phyloP scores from a whole-genome alignment of 2,888 invertebrate species.

The Tenthredo mesomela region DNA sequence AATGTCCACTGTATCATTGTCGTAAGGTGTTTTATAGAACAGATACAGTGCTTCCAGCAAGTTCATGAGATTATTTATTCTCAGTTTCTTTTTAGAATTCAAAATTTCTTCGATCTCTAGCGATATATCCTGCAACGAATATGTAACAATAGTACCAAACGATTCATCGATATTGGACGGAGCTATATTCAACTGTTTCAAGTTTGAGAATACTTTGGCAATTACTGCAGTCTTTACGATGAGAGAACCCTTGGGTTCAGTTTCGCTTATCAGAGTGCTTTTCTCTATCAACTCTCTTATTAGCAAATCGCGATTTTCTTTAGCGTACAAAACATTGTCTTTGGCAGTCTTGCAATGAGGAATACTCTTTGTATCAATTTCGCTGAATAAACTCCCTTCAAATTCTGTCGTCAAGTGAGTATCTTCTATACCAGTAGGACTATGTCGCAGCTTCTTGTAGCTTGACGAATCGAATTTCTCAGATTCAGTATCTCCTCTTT shows the following conservation, averaged over 20 bases:
- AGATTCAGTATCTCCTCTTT: neutral
- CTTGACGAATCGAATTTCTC: slow-evolving; percentile 40
- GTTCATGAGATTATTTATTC: slow-evolving; percentile 57
- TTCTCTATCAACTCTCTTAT: slow-evolving; percentile 58
- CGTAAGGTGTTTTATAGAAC: slow-evolving; percentile 63
- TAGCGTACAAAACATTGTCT: slow-evolving; percentile 54
- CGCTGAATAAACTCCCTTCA: slow-evolving; percentile 59
- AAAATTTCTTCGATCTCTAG: slow-evolving; percentile 59
- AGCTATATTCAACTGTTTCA: slow-evolving; percentile 64
- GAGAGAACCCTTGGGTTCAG: slow-evolving; percentile 57
- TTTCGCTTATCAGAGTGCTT: slow-evolving; percentile 50
- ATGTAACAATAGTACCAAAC: slow-evolving; percentile 54
- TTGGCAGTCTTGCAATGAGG: neutral
- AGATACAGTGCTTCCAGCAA: slow-evolving; percentile 63
- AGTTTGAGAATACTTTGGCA: slow-evolving; percentile 66
- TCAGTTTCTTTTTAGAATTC: slow-evolving; percentile 54
- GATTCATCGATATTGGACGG: slow-evolving; percentile 49
- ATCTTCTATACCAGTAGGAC: slow-evolving; percentile 65
- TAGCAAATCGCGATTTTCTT: slow-evolving; percentile 59
- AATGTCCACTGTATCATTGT: slow-evolving; percentile 60
- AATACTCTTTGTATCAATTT: slow-evolving; percentile 43
- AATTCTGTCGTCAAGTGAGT: slow-evolving; percentile 68
- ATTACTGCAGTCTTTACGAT: slow-evolving; percentile 66
- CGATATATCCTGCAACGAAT: slow-evolving; percentile 59
- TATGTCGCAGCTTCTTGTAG: slow-evolving; percentile 48